Percentiles rank a stretch among this genome's conserved stretches.
Evolutionary conservation across 2,113 vertebrate species (phyloP).

Genomic region (Myiozetetes cayanensis): DNA sequence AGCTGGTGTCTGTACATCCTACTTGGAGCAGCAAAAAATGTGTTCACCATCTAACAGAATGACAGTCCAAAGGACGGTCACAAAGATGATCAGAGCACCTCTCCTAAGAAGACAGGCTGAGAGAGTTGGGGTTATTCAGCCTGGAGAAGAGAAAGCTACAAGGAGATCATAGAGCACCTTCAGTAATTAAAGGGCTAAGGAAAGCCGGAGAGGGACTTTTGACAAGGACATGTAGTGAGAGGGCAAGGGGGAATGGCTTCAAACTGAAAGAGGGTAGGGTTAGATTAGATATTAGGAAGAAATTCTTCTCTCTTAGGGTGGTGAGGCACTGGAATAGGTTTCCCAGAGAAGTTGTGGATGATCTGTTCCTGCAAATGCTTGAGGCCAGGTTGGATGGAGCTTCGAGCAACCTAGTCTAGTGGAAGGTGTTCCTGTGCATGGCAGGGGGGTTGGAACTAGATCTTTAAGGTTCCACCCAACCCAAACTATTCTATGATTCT

Average conservation of each 20-base stretch:
- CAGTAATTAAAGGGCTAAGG: neutral
- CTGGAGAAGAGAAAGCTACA: neutral
- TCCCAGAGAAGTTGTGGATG: neutral
- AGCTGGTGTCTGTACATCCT: neutral
- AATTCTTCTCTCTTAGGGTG: neutral
- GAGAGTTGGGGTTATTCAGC: neutral
- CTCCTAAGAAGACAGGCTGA: neutral
- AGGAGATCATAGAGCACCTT: neutral
- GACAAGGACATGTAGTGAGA: neutral
- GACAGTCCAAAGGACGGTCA: neutral
- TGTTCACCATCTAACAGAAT: neutral
- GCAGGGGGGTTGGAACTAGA: neutral
- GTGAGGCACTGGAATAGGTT: neutral
- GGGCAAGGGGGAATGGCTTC: neutral
- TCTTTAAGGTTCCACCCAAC: neutral
- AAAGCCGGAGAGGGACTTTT: neutral
- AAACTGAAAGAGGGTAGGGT: neutral
- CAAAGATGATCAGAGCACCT: neutral
- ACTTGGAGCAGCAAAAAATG: neutral
- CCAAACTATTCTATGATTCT: neutral
- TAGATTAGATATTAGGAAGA: neutral
- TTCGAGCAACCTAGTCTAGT: neutral
- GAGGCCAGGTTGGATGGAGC: neutral
- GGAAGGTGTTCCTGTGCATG: neutral
- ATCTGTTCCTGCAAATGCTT: neutral